Evolutionary conservation across 2,888 invertebrate species (phyloP).

Genomic region (Adelognathus sp.): DNA sequence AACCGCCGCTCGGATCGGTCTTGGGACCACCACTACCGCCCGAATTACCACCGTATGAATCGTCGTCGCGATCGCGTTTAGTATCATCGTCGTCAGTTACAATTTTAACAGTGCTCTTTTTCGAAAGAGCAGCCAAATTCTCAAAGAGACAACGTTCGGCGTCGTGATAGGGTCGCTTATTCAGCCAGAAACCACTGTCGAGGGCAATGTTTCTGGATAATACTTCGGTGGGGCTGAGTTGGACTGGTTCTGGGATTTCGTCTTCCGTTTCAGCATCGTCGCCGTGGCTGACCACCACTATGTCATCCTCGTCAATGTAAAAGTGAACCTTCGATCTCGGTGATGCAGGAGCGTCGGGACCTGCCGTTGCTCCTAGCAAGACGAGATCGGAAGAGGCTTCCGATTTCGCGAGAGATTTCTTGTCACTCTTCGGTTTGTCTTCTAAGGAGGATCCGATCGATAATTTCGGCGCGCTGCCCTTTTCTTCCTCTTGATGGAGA

Average conservation of each 20-base stretch:
- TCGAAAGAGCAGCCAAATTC: conserved; percentile 81
- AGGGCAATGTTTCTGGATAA: conserved; percentile 73
- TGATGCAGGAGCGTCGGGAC: conserved; percentile 50
- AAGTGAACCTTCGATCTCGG: conserved; percentile 75
- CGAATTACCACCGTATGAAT: conserved; percentile 80
- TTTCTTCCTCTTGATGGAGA: conserved; percentile 69
- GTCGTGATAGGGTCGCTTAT: conserved; percentile 85
- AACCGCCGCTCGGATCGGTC: conserved; percentile 58
- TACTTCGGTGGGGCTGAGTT: neutral
- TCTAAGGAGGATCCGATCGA: conserved; percentile 67
- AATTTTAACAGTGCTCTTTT: conserved; percentile 68
- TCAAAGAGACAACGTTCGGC: conserved; percentile 86
- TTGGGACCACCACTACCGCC: conserved; percentile 82
- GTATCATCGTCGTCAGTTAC: conserved; percentile 47
- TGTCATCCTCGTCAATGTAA: conserved; percentile 77
- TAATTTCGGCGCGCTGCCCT: conserved; percentile 70
- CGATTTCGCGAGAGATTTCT: conserved; percentile 53
- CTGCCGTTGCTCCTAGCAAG: conserved; percentile 39
- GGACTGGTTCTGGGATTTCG: conserved; percentile 21
- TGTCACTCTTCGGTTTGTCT: conserved; percentile 41
- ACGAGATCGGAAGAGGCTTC: conserved; percentile 59
- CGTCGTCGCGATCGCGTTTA: conserved; percentile 71
- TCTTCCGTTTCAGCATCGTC: conserved; percentile 51
- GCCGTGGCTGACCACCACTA: conserved; percentile 71
- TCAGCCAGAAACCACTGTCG: conserved; percentile 84